These are phyloP conservation scores for Pristionchus pacificus DNA, from an alignment of 1,140 invertebrate genomes.

Conservation along the genomic window DNA sequence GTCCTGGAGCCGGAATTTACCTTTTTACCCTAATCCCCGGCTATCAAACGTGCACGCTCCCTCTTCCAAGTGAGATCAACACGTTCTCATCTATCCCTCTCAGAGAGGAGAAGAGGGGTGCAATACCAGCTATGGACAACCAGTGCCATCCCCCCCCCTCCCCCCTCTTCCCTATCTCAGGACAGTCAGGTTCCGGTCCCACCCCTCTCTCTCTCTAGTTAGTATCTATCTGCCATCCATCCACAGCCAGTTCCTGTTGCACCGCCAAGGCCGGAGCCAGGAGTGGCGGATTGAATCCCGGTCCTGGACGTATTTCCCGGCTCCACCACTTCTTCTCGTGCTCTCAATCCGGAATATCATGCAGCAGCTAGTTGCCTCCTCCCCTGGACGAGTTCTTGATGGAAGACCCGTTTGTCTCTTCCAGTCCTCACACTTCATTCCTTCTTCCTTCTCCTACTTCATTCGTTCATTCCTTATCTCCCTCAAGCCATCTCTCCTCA, in stretches of 20 bases:
- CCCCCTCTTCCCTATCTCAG: constrained; percentile 3
- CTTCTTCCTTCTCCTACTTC: background rate
- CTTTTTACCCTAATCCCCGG: no score
- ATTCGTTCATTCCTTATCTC: background rate
- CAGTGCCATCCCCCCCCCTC: no score
- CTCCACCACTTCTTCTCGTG: background rate
- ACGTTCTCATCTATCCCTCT: no score
- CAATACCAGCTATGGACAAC: no score
- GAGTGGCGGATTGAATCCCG: no score
- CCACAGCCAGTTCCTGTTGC: no score
- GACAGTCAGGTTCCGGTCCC: background rate
- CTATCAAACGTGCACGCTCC: no score
- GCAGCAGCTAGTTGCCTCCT: background rate
- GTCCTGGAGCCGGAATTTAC: no score
- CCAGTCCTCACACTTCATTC: background rate
- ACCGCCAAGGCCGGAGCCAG: no score
- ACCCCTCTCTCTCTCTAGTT: background rate
- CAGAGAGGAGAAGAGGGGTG: no score
- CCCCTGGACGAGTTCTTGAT: background rate
- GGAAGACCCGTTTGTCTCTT: background rate
- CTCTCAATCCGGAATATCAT: background rate
- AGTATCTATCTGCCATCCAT: background rate
- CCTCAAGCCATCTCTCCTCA: background rate
- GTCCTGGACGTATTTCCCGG: no score
- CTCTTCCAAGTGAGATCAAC: no score